A percentile compares a stretch with the other conserved stretches of the same genome.
These are phyloP conservation scores for Empidonax traillii DNA, from an alignment of 2,113 vertebrate genomes.

Conservation along the genomic window DNA sequence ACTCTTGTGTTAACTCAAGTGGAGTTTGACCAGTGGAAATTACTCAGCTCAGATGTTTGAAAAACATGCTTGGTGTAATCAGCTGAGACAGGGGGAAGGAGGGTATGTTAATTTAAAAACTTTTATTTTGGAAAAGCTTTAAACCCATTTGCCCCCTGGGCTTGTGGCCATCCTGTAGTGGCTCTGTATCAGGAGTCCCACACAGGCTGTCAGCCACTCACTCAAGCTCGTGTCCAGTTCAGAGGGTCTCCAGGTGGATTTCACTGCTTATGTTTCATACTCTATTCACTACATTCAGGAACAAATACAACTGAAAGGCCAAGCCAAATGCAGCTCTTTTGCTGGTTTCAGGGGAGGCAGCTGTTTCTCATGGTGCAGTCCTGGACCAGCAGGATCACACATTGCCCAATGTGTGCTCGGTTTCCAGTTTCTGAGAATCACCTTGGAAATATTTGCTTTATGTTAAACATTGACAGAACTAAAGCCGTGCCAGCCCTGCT, in stretches of 20 bases:
- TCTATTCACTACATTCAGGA: neutral
- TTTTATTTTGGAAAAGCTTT: neutral
- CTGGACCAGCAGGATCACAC: neutral
- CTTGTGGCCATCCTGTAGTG: accelerated
- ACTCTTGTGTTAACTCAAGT: neutral
- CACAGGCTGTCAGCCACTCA: neutral
- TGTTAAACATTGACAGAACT: neutral
- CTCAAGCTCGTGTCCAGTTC: accelerated
- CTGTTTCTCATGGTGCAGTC: neutral
- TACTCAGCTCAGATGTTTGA: neutral
- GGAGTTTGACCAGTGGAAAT: neutral
- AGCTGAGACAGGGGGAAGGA: neutral
- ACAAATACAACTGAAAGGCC: neutral
- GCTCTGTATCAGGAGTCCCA: neutral
- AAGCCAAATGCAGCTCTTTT: neutral
- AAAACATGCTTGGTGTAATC: neutral
- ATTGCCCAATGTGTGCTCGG: accelerated
- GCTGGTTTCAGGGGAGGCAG: neutral
- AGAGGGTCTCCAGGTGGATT: neutral
- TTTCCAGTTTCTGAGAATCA: neutral
- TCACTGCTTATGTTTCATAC: accelerated
- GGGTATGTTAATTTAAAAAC: neutral
- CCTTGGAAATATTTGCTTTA: neutral
- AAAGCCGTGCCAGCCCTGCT: neutral
- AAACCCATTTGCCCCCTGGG: neutral